Evolutionary conservation across 2,888 invertebrate genomes (phyloP), one percentile per base, ranked within the genome.

Genomic region (Alcis repandata): DNA sequence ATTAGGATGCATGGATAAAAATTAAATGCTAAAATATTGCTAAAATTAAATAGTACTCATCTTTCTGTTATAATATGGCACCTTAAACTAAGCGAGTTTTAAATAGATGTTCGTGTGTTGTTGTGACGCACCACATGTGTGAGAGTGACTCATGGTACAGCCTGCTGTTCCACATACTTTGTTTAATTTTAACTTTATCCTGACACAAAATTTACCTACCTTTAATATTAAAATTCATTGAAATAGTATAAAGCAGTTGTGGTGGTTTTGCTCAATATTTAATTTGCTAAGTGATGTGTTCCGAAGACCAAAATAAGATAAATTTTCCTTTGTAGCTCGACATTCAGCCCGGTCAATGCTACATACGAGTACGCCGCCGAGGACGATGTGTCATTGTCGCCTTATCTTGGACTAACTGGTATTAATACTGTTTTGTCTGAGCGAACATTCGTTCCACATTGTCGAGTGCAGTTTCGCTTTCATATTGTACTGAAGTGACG

Each of bases 371-470:
- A n/a, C 27, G 27, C 27, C 27, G 27, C 27, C 43, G 79, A 84
- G 84, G 84, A 77, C 86, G 85, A 86, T 89, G 89, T 90, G 91
- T 91, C 89, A 91, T 85, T 88, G 87, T 76, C 81, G 81, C 80
- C 83, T 91, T 91, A 92, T 92, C 91, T 85, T 78, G 78, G 70
- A 62, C 66, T 66, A 79, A 76, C 76, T 78, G 77, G 78, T 83
- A 84, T 86, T 85, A 86, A 87, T 85, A 85, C 73, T 87, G 85
- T 86, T 86, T 84, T 84, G 73, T 74, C 74, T 76, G 80, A 82
- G 80, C 71, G 73, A 80, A 77, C 81, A 80, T 82, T 62, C 61
- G 63, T 45, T 53, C 77, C 82, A 73, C 75, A 72, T 70, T 67
- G 74, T 71, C 79, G 80, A 80, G 82, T 86, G 88, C 87, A 87